phyloP scores from a whole-genome alignment of 2,888 invertebrate species.

The Drosophila rubida region DNA sequence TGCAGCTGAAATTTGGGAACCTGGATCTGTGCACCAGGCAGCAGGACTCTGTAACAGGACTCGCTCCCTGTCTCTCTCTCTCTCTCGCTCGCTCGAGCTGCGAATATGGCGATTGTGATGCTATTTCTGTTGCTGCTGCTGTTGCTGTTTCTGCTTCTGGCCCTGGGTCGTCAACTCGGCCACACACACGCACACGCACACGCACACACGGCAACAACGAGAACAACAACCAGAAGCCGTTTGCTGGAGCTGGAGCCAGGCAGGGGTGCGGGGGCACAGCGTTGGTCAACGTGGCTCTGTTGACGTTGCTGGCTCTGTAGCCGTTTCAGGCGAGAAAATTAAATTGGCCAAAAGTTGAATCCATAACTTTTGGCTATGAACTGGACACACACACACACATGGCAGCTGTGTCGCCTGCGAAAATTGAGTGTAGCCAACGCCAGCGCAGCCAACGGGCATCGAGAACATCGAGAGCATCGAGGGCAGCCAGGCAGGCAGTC shows the following conservation, averaged over 20 bases:
- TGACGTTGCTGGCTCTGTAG: conserved; percentile 65
- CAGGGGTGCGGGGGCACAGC: conserved; percentile 2
- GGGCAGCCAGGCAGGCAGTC: not conserved
- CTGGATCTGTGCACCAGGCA: not conserved
- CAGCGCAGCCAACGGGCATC: conserved; percentile 51
- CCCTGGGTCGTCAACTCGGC: conserved; percentile 23
- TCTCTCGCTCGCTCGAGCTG: not conserved
- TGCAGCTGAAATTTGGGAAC: conserved; percentile 20
- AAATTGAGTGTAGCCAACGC: conserved; percentile 74
- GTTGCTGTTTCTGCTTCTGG: conserved; percentile 17
- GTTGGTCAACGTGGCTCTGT: conserved; percentile 49
- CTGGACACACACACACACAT: conserved; percentile 47
- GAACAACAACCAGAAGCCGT: too few relatives aligned
- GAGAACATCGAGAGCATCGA: too few relatives aligned
- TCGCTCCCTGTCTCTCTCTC: not conserved
- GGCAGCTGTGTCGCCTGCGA: conserved; percentile 59
- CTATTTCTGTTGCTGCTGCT: conserved; percentile 16
- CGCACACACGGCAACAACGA: conserved; percentile 44
- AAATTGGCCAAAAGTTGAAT: conserved; percentile 83
- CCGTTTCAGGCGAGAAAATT: conserved; percentile 83
- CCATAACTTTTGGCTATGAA: conserved; percentile 78
- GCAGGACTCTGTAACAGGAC: not conserved
- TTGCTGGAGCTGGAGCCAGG: conserved; percentile 9
- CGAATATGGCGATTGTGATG: not conserved
- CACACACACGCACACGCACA: conserved; percentile 26